These are phyloP conservation scores for Steinernema carpocapsae DNA, from an alignment of 2,888 invertebrate species.

Conservation along the genomic window DNA sequence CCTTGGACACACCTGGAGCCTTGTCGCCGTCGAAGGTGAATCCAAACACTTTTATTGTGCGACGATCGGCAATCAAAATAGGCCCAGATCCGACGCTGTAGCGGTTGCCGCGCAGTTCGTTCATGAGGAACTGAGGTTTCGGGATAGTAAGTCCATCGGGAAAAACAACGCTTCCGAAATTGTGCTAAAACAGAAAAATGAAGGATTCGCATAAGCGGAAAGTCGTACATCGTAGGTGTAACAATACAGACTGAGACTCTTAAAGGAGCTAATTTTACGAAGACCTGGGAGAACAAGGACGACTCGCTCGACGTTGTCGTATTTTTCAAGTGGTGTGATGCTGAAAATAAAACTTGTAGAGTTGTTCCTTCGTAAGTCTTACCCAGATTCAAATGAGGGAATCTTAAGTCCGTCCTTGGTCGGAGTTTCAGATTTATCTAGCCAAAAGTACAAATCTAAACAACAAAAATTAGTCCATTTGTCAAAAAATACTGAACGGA, in stretches of 20 bases:
- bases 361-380: not conserved
- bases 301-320: slow-evolving; percentile 58
- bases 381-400: slow-evolving; percentile 65
- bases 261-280: slow-evolving; percentile 60
- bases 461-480: slow-evolving; percentile 1
- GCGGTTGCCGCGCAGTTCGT: slow-evolving; percentile 58
- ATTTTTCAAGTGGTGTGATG: slow-evolving; percentile 59
- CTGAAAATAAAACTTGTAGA: slow-evolving; percentile 38
- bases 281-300: slow-evolving; percentile 63
- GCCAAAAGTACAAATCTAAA: slow-evolving; percentile 67
- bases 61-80: slow-evolving; percentile 63
- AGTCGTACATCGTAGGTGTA: slow-evolving; percentile 43
- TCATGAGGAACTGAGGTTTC: slow-evolving; percentile 53
- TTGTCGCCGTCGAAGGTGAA: slow-evolving; percentile 68
- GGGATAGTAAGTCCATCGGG: slow-evolving; percentile 60
- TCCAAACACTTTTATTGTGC: slow-evolving; percentile 68
- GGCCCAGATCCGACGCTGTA: slow-evolving; percentile 67
- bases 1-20: slow-evolving; percentile 61
- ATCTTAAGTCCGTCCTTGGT: slow-evolving; percentile 61
- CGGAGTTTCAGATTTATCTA: slow-evolving; percentile 56
- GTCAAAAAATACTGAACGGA: too few species aligned
- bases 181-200: slow-evolving; percentile 51
- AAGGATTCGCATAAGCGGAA: slow-evolving; percentile 28
- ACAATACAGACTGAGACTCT: slow-evolving; percentile 64
- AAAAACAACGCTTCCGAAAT: slow-evolving; percentile 58